Conservation (phyloP, 2,797 vertebrate genomes). For the Microctenopoma steveboyesi region DNA sequence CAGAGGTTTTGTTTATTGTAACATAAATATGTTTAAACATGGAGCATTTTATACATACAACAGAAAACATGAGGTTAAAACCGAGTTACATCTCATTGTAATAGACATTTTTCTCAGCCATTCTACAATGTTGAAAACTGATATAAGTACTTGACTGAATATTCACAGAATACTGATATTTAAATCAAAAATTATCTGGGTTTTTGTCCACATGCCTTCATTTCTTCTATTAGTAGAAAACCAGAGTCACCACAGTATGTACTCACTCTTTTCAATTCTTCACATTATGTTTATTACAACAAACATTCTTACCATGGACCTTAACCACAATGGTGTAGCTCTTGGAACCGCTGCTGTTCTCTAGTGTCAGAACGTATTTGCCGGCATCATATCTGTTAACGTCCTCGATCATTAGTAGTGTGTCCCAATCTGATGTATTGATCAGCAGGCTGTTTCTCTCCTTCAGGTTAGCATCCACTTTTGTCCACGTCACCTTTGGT, state of each 20-base stretch:
- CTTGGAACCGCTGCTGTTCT: slow-evolving; percentile 96
- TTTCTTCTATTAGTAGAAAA: background rate
- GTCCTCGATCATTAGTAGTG: slow-evolving; percentile 91
- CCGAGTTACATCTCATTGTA: no score
- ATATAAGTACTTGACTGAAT: background rate
- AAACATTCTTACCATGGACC: slow-evolving; percentile 89
- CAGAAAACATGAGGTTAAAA: background rate
- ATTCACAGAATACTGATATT: background rate
- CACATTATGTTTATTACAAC: background rate
- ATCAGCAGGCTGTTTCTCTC: slow-evolving; percentile 92
- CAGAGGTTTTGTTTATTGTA: background rate
- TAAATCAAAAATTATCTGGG: background rate
- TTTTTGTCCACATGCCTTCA: background rate
- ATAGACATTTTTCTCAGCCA: no score
- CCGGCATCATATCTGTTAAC: slow-evolving; percentile 98
- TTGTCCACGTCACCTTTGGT: slow-evolving; percentile 95
- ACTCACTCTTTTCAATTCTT: background rate
- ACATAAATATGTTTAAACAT: background rate
- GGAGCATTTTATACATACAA: background rate
- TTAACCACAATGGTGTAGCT: slow-evolving; percentile 95
- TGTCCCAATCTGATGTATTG: slow-evolving; percentile 95
- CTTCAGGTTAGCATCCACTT: slow-evolving; percentile 90
- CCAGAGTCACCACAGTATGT: background rate
- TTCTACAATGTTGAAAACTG: background rate
- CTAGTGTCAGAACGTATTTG: slow-evolving; percentile 93